Percentiles rank a stretch among this genome's conserved stretches.
Conservation (phyloP, 2,797 vertebrate species). For the Phrynocephalus vlangalii region DNA sequence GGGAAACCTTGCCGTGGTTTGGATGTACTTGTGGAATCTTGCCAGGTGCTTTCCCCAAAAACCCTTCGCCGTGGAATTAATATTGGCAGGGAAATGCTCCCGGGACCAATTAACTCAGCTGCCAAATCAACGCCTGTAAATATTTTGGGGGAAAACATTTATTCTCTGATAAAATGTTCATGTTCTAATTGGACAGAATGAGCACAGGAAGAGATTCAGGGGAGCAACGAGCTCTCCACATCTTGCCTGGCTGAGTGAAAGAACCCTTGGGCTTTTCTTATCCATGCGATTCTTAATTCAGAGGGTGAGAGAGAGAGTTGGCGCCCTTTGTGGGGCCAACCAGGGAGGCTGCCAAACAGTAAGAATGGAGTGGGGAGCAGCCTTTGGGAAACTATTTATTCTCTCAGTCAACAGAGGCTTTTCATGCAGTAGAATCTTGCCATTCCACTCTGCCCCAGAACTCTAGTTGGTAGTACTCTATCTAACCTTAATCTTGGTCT, state of each 20-base stretch:
- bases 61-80: constrained; percentile 2
- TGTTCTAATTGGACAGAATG: neutral
- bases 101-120: constrained; percentile 7
- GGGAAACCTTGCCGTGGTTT: neutral
- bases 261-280: neutral
- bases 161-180: constrained; percentile 17
- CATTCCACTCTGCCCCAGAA: no score
- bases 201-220: neutral
- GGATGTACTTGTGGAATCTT: neutral
- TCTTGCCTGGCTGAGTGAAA: neutral
- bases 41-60: neutral
- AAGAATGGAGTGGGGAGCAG: neutral
- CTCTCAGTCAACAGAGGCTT: neutral
- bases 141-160: constrained; percentile 7
- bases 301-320: no score
- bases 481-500: neutral
- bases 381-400: neutral
- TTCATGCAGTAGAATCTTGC: no score
- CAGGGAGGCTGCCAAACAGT: neutral
- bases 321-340: neutral
- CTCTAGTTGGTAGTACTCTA: no score
- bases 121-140: constrained; percentile 24
- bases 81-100: constrained; percentile 29
- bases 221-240: neutral
- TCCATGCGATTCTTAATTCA: neutral